Percentiles rank a stretch among this genome's conserved stretches.
Conservation (phyloP, 92 coral and sea anemone species). For the Porites lobata region DNA sequence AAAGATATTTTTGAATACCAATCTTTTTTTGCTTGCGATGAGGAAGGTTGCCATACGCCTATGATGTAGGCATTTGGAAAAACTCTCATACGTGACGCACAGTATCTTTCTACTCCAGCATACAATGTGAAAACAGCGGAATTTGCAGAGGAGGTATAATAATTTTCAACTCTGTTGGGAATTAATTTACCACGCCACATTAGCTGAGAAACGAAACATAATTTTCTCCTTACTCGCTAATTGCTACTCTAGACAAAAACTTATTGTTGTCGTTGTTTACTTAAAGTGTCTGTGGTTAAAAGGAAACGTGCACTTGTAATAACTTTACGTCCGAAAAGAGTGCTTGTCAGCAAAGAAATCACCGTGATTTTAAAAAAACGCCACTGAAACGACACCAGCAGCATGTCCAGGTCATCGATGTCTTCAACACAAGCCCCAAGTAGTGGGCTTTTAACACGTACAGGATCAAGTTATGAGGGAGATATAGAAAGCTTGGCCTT, state of each 20-base stretch:
- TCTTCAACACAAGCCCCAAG: constrained; percentile 7
- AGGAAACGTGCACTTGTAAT: neutral
- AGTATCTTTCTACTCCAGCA: no score
- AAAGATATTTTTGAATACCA: no score
- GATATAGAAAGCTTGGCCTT: constrained; percentile 14
- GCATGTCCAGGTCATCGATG: constrained; percentile 22
- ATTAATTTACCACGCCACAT: no score
- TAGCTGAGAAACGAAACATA: no score
- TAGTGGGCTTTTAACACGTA: neutral
- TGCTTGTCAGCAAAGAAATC: neutral
- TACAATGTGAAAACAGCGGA: neutral
- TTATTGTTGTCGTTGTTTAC: neutral
- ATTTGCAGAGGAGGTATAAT: neutral
- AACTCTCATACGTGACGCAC: no score
- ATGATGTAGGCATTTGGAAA: no score
- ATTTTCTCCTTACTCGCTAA: no score
- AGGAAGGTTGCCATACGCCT: no score
- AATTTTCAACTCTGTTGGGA: neutral
- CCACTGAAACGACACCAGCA: neutral
- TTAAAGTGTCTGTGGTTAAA: neutral
- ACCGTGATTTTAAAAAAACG: no score
- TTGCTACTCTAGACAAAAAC: neutral
- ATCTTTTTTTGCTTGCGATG: no score
- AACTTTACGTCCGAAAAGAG: neutral
- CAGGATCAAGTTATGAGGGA: constrained; percentile 20